Evolutionary conservation across 2,113 vertebrate genomes (phyloP).

Genomic region (Phyllostomus discolor): DNA sequence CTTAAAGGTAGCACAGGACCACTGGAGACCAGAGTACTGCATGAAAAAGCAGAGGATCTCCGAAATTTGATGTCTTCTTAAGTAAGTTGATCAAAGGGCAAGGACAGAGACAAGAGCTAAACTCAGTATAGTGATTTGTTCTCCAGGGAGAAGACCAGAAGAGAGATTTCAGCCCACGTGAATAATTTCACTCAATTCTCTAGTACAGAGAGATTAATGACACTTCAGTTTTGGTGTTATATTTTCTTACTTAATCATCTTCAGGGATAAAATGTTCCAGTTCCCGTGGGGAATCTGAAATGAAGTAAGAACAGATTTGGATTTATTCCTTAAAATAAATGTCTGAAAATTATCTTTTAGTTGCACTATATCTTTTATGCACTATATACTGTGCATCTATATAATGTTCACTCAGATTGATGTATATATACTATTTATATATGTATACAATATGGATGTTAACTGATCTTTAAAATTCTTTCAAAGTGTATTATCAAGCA

Average conservation of each 20-base stretch:
- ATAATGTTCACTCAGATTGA: not conserved
- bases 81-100: not conserved
- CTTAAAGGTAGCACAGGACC: not conserved
- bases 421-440: not conserved
- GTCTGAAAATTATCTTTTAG: not conserved
- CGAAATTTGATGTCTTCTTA: not conserved
- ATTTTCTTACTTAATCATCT: not conserved
- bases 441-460: not conserved
- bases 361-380: too few species aligned
- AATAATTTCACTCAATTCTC: not conserved
- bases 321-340: conserved; percentile 23
- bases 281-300: not conserved
- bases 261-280: conserved; percentile 2
- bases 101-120: not conserved
- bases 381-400: not conserved
- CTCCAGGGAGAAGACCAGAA: not conserved
- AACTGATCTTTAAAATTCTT: not conserved
- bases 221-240: not conserved
- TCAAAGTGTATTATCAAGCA: not conserved
- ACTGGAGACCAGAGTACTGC: not conserved
- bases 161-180: not conserved
- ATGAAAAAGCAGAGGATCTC: not conserved
- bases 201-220: not conserved
- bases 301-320: not conserved
- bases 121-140: not conserved